phyloP scores from a whole-genome alignment of 23 tunicate genomes.

The Phallusia fumigata region DNA sequence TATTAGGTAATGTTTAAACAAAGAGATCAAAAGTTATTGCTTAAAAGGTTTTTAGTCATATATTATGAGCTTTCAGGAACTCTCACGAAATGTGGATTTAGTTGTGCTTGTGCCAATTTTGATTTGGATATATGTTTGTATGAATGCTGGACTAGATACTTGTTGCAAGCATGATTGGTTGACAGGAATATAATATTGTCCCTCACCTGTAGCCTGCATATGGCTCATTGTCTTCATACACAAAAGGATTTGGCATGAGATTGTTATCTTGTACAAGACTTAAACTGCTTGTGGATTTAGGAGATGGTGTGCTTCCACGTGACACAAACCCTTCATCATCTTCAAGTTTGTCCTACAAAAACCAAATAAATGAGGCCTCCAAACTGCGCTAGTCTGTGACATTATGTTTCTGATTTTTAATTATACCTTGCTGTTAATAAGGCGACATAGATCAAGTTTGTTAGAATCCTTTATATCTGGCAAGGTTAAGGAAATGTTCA shows the following conservation, averaged over 20 bases:
- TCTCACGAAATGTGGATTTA: background rate
- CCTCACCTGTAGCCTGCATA: constrained; percentile 49
- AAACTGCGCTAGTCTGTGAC: background rate
- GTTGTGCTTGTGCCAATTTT: too few species aligned
- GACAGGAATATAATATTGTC: background rate
- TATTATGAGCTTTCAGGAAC: too few species aligned
- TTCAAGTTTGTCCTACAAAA: constrained; percentile 24
- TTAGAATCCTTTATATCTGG: constrained; percentile 27
- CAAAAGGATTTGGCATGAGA: background rate
- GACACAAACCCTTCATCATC: constrained; percentile 59
- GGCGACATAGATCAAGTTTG: constrained; percentile 14
- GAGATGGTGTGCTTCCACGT: constrained; percentile 18
- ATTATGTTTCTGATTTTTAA: background rate
- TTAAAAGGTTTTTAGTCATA: too few species aligned
- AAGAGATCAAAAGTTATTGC: too few species aligned
- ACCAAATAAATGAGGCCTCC: background rate
- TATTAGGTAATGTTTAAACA: too few species aligned
- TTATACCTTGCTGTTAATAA: background rate
- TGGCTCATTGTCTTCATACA: constrained; percentile 25
- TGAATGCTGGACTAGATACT: too few species aligned
- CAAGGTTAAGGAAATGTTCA: constrained; percentile 28
- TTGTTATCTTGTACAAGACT: constrained; percentile 6
- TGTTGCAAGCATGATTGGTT: too few species aligned
- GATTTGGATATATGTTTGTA: too few species aligned
- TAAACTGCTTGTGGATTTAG: background rate